Conservation (phyloP, 2,797 vertebrate species). For the Paguma larvata region DNA sequence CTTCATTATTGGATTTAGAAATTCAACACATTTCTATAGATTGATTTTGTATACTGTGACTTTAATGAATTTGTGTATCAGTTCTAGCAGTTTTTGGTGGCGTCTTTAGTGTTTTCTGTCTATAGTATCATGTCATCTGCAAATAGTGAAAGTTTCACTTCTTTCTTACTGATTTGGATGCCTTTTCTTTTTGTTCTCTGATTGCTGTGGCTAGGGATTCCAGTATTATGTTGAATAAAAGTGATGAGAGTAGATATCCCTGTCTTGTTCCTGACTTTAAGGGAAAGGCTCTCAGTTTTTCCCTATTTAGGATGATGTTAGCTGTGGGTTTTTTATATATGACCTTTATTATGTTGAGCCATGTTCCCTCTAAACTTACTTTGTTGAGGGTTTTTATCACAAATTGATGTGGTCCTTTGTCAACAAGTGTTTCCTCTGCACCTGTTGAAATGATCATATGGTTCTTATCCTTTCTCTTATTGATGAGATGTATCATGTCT, state of each 20-base stretch:
- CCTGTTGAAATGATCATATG: background rate
- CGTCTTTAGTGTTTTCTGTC: background rate
- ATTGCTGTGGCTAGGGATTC: background rate
- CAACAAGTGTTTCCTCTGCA: background rate
- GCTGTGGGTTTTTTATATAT: background rate
- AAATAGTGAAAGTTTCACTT: background rate
- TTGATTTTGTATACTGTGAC: background rate
- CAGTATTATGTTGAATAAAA: background rate
- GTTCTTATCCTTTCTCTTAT: background rate
- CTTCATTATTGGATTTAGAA: background rate
- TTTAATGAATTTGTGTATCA: background rate
- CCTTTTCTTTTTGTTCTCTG: background rate
- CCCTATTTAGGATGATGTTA: background rate
- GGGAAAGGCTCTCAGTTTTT: background rate
- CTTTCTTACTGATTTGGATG: background rate
- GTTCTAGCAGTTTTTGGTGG: background rate
- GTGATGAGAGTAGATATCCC: background rate
- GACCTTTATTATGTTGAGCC: background rate
- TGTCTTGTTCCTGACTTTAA: background rate
- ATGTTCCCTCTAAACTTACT: background rate
- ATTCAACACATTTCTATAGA: background rate
- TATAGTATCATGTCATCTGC: background rate
- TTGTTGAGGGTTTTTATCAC: background rate
- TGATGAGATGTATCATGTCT: background rate
- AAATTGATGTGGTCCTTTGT: background rate